Conservation (phyloP, 2,888 invertebrate genomes). For the Eustalomyia histrio region DNA sequence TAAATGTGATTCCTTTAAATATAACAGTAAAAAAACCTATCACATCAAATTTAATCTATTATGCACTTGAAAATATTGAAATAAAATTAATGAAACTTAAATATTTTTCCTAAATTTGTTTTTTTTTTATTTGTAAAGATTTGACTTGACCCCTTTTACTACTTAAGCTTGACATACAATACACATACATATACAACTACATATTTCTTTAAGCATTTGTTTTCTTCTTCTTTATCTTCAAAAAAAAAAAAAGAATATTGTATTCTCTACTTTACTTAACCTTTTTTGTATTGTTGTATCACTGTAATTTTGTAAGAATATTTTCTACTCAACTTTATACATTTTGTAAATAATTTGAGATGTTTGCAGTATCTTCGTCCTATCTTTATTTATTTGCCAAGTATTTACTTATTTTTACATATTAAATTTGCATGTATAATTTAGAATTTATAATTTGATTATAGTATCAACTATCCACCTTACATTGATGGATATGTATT, state of each 20-base stretch:
- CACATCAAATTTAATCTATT: neutral
- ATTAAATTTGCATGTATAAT: neutral
- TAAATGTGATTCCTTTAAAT: constrained; percentile 17
- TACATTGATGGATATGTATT: neutral
- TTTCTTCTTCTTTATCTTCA: too few species aligned
- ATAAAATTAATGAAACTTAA: neutral
- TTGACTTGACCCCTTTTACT: neutral
- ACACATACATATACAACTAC: neutral
- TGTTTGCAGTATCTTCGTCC: neutral
- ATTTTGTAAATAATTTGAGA: constrained; percentile 4
- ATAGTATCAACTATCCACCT: neutral
- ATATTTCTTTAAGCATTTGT: too few species aligned
- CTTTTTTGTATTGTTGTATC: neutral
- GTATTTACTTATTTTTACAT: neutral
- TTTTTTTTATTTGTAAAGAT: neutral
- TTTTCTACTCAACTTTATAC: neutral
- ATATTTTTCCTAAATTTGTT: neutral
- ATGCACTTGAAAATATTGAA: neutral
- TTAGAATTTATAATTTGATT: constrained; percentile 2
- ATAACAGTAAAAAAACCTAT: neutral
- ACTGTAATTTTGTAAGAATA: neutral
- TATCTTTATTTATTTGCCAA: neutral
- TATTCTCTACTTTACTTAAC: neutral
- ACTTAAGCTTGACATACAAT: neutral
- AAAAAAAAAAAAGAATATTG: too few species aligned